Base-by-base conservation (phyloP, 2,888 invertebrate species). In the Pilophorus perplexus region DNA sequence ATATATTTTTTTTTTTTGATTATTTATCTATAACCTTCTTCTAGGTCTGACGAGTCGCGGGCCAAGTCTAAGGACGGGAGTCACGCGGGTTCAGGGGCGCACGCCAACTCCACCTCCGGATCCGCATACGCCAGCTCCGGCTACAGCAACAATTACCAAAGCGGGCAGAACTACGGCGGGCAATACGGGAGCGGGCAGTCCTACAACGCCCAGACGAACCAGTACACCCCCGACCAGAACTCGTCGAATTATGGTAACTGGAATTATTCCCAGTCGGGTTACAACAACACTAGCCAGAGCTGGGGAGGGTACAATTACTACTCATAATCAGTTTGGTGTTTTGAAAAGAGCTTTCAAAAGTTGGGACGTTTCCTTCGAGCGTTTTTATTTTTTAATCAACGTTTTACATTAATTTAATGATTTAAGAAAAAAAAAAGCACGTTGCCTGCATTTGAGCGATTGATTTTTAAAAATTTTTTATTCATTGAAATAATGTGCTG, bases 201-300 rank as follows among this genome's bases (percentile, higher is more conserved):
- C 76, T 70, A 77, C 77, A 70, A 79, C 79, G 73, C 78, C 76
- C 16, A 75, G 79, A 66, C 72, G 6, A 71, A 71, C 3, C 79
- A 78, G 65, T 78, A 79, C 70, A 79, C 80, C 25, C 82, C 83
- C 66, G 78, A 79, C 37, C 82, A 82, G 73, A 46, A 62, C n/a
- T 79, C 81, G 60, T 81, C 82, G 68, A 83, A 83, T 69, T 84
- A 83, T 72, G 83, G 81, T 74, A 82, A 82, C 72, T 84, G 84
- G 84, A 81, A 82, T 69, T 80, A 81, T 71, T 81, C 81, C 18
- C 82, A 83, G 67, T 79, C 82, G 1, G 77, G 62, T 10, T 82
- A 83, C 72, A 77, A 80, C 60, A 79, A 80, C 28, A 83, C 83
- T 71, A 81, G 81, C 68, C 84, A 84, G 71, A 73, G 73, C 28